Conservation (phyloP, 2,113 vertebrate genomes). For the Aptenodytes forsteri region DNA sequence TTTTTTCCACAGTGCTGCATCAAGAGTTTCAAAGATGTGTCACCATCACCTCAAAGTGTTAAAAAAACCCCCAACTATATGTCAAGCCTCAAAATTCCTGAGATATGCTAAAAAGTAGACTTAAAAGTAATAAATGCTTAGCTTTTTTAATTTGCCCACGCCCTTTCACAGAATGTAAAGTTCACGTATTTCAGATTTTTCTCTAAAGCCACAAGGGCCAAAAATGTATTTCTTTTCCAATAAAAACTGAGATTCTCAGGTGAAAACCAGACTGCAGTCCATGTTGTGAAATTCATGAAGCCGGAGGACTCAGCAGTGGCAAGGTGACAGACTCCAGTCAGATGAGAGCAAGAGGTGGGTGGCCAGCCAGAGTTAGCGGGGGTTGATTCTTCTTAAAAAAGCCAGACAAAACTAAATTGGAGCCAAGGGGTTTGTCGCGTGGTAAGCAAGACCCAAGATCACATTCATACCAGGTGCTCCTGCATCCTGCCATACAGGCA, state of each 20-base stretch:
- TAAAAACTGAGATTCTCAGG: background rate
- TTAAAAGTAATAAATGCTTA: background rate
- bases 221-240: background rate
- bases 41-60: background rate
- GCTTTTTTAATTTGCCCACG: background rate
- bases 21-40: background rate
- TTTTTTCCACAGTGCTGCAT: background rate
- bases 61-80: accelerated
- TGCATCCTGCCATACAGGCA: background rate
- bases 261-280: background rate
- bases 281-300: background rate
- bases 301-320: no score
- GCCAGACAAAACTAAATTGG: background rate
- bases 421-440: accelerated
- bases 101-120: background rate
- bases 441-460: background rate
- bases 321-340: background rate
- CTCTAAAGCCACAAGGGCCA: background rate
- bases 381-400: background rate
- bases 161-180: background rate
- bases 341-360: background rate
- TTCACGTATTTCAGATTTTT: background rate
- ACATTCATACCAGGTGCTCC: background rate
- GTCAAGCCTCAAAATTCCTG: background rate
- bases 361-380: background rate